Base-by-base conservation (phyloP, 2,113 vertebrate species). In the Cathartes aura region DNA sequence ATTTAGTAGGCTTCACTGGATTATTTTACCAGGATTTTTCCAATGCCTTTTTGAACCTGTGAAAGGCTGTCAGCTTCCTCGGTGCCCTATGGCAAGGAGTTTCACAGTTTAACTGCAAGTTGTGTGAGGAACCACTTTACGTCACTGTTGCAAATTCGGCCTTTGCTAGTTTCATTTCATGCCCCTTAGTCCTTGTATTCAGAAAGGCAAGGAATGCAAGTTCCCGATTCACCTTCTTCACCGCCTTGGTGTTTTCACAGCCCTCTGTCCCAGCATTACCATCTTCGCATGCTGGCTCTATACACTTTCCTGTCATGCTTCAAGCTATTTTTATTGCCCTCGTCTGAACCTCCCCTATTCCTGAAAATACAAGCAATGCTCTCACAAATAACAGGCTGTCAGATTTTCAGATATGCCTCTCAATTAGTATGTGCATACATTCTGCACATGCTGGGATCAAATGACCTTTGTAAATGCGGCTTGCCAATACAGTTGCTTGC, bases 341-440 rank as follows among this genome's bases (percentile, higher is more conserved):
- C n/a, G 0, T 59, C 67, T 84, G 62, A 66, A 90, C 63, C 40
- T 68, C 27, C 24, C n/a, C 43, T 91, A 27, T 68, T 94, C 38
- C 91, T 94, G 89, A 80, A 84, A 91, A 75, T 36, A 68, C 80
- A 68, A 63, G 90, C 62, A 52, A 59, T 22, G 55, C n/a, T 85
- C 58, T 82, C 55, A 42, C 87, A 91, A 92, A 91, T 73, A 91
- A 82, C 93, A 84, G 91, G 74, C 88, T 94, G 85, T 89, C 82
- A 78, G 47, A 64, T 55, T 90, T 92, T 74, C 72, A 79, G 56
- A 93, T 90, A 45, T 66, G 78, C 53, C 81, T 94, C 89, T 87
- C 78, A 91, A 86, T 96, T 86, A 94, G 73, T 60, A 82, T 80
- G 85, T 88, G 82, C 92, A 90, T 92, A 88, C 70, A 88, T 90